Evolutionary conservation across 2,888 invertebrate species (phyloP), one percentile per base, ranked within the genome.

Genomic region (Andrena praecox): DNA sequence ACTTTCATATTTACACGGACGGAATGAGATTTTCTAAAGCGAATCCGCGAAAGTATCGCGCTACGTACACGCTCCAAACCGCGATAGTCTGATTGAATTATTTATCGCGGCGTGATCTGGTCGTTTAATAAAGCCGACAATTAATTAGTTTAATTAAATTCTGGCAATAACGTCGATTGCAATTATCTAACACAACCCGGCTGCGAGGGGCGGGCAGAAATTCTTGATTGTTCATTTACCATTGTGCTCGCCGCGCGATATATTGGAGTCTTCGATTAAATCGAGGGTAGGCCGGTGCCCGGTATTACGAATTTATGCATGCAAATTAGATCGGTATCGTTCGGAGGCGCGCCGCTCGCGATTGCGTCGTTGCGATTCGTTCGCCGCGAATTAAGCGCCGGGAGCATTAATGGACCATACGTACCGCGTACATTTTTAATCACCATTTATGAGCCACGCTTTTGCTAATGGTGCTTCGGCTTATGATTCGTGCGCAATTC

Each of bases 221-320:
- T 77, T 83, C 29, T 20, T 48, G 52, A 54, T 70, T 67, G 68
- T 85, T 66, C 77, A 60, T 74, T 72, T 69, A 42, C 68, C 75
- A 72, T 75, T 73, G 75, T 72, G 74, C 77, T 50, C 77, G 64
- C 42, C 64, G 20, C 31, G 50, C 54, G 42, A 8, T 69, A 59
- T 79, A 42, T 69, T 68, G 75, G 66, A 70, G 76, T 82, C 78
- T 76, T 77, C 67, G 80, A 82, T 81, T 82, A 76, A 88, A 87
- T 80, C 68, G 82, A 71, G 59, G 74, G 64, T 52, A 24, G 73
- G 67, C 33, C 42, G 78, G 77, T 80, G 56, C 74, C 79, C 75
- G 68, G 77, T 77, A 85, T 88, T 81, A 71, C 82, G 75, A 77
- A 88, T 86, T 78, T 82, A 82, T 88, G 70, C 85, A 88, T 87